These are phyloP conservation scores for Garrulus glandarius DNA, from an alignment of 2,797 vertebrate species.

Conservation along the genomic window DNA sequence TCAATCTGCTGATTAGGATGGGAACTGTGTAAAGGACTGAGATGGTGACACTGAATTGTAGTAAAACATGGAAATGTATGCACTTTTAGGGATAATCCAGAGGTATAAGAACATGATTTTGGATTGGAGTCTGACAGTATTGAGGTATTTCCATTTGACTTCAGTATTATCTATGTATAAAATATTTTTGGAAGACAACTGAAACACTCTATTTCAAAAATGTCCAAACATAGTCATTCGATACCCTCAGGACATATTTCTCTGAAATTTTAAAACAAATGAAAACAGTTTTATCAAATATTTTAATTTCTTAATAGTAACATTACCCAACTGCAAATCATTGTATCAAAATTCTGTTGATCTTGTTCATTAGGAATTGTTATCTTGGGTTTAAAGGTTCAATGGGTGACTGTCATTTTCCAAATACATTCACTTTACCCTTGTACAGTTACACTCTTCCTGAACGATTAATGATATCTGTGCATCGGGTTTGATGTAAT, in stretches of 20 bases:
- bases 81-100: neutral
- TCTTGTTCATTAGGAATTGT: neutral
- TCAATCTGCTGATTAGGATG: neutral
- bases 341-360: neutral
- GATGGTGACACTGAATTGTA: neutral
- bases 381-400: neutral
- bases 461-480: neutral
- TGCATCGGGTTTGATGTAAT: neutral
- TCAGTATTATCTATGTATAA: neutral
- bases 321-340: neutral
- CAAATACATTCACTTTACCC: neutral
- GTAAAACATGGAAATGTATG: neutral
- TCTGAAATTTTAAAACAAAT: neutral
- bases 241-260: neutral
- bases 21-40: neutral
- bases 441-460: neutral
- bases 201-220: neutral
- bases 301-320: neutral
- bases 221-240: neutral
- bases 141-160: neutral
- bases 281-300: neutral
- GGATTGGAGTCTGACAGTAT: neutral
- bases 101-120: neutral
- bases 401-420: fast-evolving
- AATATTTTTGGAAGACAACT: neutral